These are phyloP conservation scores for Galaxias olidus DNA, from an alignment of 2,797 vertebrate species.

Conservation along the genomic window DNA sequence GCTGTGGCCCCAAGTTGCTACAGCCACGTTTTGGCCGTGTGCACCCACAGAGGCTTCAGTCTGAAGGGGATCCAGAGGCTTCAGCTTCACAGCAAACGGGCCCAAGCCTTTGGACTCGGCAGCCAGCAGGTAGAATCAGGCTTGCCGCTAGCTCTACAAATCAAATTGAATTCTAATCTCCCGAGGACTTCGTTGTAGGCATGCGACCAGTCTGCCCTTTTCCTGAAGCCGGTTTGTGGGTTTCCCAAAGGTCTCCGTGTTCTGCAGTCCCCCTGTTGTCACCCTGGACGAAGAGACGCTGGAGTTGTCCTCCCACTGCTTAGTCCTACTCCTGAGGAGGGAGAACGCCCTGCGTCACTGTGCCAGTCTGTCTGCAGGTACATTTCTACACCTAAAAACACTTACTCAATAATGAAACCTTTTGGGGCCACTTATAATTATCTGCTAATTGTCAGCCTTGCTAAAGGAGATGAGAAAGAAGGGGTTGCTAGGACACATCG, in stretches of 20 bases:
- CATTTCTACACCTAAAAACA: slow-evolving; percentile 8
- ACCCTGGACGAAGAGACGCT: slow-evolving; percentile 24
- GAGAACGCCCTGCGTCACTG: slow-evolving; percentile 67
- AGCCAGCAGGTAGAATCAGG: slow-evolving; percentile 62
- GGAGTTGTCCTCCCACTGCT: slow-evolving; percentile 48
- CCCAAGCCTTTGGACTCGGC: slow-evolving; percentile 55
- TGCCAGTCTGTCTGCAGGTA: slow-evolving; percentile 68
- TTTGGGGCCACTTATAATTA: too few species aligned
- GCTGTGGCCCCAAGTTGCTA: slow-evolving; percentile 61
- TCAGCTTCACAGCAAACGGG: slow-evolving; percentile 54
- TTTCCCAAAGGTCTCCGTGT: slow-evolving; percentile 60
- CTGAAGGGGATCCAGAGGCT: slow-evolving; percentile 63
- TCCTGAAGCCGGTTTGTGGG: slow-evolving; percentile 10
- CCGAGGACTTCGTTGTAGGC: not conserved
- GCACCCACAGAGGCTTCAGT: slow-evolving; percentile 64
- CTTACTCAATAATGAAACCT: too few species aligned
- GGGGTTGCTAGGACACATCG: slow-evolving; percentile 37
- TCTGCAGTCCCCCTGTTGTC: slow-evolving; percentile 56
- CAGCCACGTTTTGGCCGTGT: slow-evolving; percentile 60
- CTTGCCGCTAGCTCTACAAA: too few species aligned
- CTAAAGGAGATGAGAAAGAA: slow-evolving; percentile 57
- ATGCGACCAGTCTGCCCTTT: not conserved
- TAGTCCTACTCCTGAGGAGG: slow-evolving; percentile 72
- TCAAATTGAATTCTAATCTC: not conserved
- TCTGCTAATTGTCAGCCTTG: slow-evolving; percentile 70